A percentile compares a stretch with the other conserved stretches of the same genome.
phyloP scores from a whole-genome alignment of 2,113 vertebrate genomes.

The Pollimyrus isidori region DNA sequence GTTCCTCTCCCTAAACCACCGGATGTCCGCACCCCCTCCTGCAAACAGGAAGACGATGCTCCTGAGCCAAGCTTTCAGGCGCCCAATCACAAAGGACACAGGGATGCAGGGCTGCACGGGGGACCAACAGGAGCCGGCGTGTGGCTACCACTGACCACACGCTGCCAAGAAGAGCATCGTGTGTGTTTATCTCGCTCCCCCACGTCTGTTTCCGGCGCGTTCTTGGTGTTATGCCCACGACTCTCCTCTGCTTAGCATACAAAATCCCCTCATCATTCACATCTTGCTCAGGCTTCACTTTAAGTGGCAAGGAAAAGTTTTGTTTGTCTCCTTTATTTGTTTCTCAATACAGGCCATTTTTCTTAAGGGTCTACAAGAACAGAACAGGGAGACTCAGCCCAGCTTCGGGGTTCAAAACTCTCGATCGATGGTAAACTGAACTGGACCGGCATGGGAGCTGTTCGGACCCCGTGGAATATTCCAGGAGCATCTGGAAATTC shows the following conservation, averaged over 20 bases:
- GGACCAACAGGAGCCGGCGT: neutral
- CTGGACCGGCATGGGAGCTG: neutral
- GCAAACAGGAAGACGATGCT: conserved; percentile 20
- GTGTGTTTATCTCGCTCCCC: neutral
- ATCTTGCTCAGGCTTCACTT: neutral
- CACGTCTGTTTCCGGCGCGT: conserved; percentile 1
- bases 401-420: neutral
- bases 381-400: neutral
- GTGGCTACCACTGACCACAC: neutral
- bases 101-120: neutral
- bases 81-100: neutral
- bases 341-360: neutral
- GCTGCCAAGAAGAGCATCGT: neutral
- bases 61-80: conserved; percentile 13
- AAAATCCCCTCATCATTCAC: neutral
- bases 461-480: neutral
- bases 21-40: conserved; percentile 17
- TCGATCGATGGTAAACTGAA: neutral
- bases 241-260: neutral
- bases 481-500: neutral
- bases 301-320: neutral
- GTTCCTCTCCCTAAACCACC: conserved; percentile 21
- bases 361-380: neutral
- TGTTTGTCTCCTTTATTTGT: neutral
- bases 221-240: neutral